Evolutionary conservation across 2,113 vertebrate species (phyloP).

Genomic region (Eudyptes chrysolophus): DNA sequence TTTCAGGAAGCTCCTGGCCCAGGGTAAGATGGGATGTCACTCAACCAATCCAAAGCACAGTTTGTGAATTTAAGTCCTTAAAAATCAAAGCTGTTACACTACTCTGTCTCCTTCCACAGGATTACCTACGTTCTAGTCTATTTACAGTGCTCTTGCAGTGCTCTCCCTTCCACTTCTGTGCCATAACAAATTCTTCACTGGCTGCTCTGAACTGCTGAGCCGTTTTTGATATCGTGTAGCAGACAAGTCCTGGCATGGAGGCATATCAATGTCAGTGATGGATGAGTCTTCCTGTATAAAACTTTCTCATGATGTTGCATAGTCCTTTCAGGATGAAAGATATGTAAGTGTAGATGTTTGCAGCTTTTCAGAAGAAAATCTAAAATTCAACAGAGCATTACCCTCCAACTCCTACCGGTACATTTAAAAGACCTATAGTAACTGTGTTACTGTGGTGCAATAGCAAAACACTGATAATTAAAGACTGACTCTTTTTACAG

Average conservation of each 20-base stretch:
- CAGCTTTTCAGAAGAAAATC: neutral
- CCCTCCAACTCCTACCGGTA: neutral
- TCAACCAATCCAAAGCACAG: too few relatives aligned
- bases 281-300: neutral
- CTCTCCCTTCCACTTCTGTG: neutral
- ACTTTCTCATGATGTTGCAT: too few relatives aligned
- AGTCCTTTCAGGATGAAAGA: neutral
- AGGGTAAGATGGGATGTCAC: neutral
- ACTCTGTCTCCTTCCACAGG: neutral
- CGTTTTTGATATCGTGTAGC: neutral
- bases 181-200: neutral
- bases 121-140: rapidly evolving
- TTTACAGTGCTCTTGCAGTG: neutral
- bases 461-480: neutral
- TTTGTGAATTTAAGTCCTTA: neutral
- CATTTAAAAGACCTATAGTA: neutral
- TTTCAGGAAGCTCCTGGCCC: neutral
- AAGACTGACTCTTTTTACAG: neutral
- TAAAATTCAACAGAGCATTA: neutral
- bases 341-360: neutral
- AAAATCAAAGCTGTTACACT: neutral
- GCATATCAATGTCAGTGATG: rapidly evolving
- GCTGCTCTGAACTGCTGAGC: neutral
- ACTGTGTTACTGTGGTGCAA: neutral
- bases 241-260: neutral